Evolutionary conservation across 2,113 vertebrate genomes (phyloP), one percentile per base, ranked within the genome.

Genomic region (Columba livia): DNA sequence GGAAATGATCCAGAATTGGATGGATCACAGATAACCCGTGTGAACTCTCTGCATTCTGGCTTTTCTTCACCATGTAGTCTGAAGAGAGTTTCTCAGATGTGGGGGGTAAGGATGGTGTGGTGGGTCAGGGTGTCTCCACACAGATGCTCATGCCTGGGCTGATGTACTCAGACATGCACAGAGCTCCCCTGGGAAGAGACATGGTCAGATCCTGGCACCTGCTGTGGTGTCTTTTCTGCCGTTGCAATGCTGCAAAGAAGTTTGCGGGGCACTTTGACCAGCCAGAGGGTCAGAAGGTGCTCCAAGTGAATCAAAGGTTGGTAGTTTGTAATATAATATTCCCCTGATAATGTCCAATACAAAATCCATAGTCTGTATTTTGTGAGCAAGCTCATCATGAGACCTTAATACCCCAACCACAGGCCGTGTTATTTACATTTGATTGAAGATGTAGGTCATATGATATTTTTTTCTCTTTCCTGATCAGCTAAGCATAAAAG

Each of bases 401-500:
- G 53, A 34, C 79, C 47, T 67, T 67, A 64, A 44, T 72, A 74
- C 20, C 53, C 67, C 69, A 53, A 34, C 28, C 64, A 31, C 38
- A 21, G 75, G 42, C 79, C 53, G 40, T 87, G 93, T 89, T 96
- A 94, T 94, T 97, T 92, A 93, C 92, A 85, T 96, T 92, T 19
- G 47, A 42, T 92, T 94, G 78, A 90, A 96, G 92, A 93, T 94
- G 83, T 92, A 89, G 94, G 93, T 96, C 93, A 92, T 51, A 83
- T 60, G 9, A 56, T 74, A 48, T 32, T 44, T 48, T 93, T 66
- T 90, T 79, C 69, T 84, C 53, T 92, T 90, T 79, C 58, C 83
- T 42, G 56, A 90, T 81, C 42, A 4, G 50, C 65, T 94, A 88
- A 90, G 51, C 32, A 5, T 67, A 86, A 81, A 93, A 92, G 69